Percentiles rank a stretch among this genome's conserved stretches.
phyloP scores from a whole-genome alignment of 1,140 invertebrate genomes.

The Trissolcus basalis region DNA sequence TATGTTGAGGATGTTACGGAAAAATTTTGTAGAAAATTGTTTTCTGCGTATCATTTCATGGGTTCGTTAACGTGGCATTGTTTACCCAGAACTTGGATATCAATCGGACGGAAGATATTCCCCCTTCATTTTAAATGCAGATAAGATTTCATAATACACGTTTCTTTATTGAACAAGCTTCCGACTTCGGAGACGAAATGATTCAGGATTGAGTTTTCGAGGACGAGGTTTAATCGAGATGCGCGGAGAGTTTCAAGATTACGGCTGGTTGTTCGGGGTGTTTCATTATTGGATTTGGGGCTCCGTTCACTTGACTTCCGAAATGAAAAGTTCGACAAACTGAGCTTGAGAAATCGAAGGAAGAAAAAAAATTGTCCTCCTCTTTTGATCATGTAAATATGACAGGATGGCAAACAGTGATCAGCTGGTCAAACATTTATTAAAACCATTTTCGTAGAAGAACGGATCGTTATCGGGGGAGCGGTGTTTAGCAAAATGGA shows the following conservation, averaged over 20 bases:
- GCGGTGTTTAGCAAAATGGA: no score
- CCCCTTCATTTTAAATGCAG: constrained; percentile 40
- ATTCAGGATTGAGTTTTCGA: constrained; percentile 43
- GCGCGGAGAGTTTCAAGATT: constrained; percentile 45
- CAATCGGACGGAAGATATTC: no score
- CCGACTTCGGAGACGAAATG: constrained; percentile 31
- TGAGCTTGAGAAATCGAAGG: background rate
- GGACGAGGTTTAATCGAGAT: constrained; percentile 49
- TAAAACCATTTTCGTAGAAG: no score
- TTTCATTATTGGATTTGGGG: constrained; percentile 51
- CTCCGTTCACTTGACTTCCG: constrained; percentile 10
- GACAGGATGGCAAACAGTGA: background rate
- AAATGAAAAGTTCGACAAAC: constrained; percentile 20
- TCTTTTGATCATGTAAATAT: background rate
- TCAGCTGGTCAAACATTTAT: no score
- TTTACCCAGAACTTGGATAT: no score
- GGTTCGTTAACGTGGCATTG: no score
- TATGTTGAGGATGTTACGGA: no score
- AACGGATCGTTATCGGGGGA: no score
- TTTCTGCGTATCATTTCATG: no score
- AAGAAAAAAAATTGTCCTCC: background rate
- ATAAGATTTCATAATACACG: constrained; percentile 37
- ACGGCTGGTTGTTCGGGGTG: constrained; percentile 32
- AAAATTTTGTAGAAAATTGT: no score
- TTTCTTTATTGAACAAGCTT: constrained; percentile 31